Conservation (phyloP, 2,888 invertebrate genomes). For the Adelognathus sp. region DNA sequence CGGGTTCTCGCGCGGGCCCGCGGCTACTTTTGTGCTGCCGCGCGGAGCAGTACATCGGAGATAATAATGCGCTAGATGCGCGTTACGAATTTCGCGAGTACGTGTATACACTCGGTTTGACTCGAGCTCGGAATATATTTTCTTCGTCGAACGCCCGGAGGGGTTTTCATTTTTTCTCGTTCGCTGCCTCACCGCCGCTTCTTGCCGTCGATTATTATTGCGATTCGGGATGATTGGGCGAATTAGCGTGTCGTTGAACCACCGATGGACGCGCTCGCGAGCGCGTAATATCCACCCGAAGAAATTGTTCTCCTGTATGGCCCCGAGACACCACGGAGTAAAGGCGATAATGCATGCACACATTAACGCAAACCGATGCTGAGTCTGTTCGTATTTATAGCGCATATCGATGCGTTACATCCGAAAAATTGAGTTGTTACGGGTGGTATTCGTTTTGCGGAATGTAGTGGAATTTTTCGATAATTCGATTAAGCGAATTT, state of each 20-base stretch:
- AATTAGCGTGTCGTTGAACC: slow-evolving; percentile 51
- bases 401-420: slow-evolving; percentile 42
- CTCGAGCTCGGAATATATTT: slow-evolving; percentile 10
- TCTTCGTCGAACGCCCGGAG: slow-evolving; percentile 6
- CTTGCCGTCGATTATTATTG: slow-evolving; percentile 20
- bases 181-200: background rate
- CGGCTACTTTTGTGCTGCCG: background rate
- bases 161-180: slow-evolving; percentile 1
- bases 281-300: background rate
- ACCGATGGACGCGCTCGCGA: background rate
- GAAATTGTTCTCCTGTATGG: slow-evolving; percentile 26
- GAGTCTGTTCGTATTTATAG: too few species aligned
- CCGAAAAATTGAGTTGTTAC: too few species aligned
- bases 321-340: background rate
- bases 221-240: slow-evolving; percentile 26
- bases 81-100: slow-evolving; percentile 30
- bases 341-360: slow-evolving; percentile 6
- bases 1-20: background rate
- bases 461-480: too few species aligned
- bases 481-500: too few species aligned
- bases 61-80: slow-evolving; percentile 28
- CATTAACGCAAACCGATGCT: slow-evolving; percentile 34
- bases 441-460: too few species aligned
- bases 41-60: background rate
- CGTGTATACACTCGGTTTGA: background rate